Percentiles rank a stretch among this genome's conserved stretches.
Evolutionary conservation across 1,140 invertebrate species (phyloP).

Genomic region (Agrypnia vestita): DNA sequence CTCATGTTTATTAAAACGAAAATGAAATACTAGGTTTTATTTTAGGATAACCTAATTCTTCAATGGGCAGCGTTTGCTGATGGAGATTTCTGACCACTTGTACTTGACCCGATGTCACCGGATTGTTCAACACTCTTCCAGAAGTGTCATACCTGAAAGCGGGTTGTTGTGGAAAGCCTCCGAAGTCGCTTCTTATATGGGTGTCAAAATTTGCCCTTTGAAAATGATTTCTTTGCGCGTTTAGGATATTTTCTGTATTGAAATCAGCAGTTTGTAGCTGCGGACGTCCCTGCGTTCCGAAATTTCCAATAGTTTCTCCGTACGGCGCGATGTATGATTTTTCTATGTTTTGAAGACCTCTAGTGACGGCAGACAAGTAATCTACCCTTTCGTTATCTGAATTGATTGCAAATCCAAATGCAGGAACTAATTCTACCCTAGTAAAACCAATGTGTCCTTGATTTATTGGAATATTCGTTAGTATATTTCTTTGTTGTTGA

Average conservation of each 20-base stretch:
- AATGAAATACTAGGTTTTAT: conserved; percentile 57
- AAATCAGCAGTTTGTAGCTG: too few relatives aligned
- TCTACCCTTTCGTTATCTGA: conserved; percentile 50
- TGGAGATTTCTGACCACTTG: conserved; percentile 13
- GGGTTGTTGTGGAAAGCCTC: not conserved
- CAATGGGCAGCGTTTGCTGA: conserved; percentile 39
- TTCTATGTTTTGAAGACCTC: conserved; percentile 41
- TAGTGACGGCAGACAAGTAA: conserved; percentile 44
- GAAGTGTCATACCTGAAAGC: conserved; percentile 2
- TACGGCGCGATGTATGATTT: conserved; percentile 50
- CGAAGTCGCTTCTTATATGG: conserved; percentile 1
- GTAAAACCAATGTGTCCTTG: conserved; percentile 32
- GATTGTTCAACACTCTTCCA: not conserved
- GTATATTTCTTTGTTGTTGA: conserved; percentile 12
- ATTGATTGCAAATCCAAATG: conserved; percentile 53
- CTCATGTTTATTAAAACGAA: conserved; percentile 47
- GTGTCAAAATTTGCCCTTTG: conserved; percentile 26
- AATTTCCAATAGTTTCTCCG: not conserved
- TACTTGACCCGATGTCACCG: not conserved
- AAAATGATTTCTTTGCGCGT: not conserved
- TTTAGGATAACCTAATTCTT: conserved; percentile 55
- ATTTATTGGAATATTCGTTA: not conserved
- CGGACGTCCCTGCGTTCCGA: too few relatives aligned
- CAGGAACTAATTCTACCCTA: conserved; percentile 55
- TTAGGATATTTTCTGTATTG: not conserved